Evolutionary conservation across 2,797 vertebrate genomes (phyloP).

Genomic region (Tapera naevia): DNA sequence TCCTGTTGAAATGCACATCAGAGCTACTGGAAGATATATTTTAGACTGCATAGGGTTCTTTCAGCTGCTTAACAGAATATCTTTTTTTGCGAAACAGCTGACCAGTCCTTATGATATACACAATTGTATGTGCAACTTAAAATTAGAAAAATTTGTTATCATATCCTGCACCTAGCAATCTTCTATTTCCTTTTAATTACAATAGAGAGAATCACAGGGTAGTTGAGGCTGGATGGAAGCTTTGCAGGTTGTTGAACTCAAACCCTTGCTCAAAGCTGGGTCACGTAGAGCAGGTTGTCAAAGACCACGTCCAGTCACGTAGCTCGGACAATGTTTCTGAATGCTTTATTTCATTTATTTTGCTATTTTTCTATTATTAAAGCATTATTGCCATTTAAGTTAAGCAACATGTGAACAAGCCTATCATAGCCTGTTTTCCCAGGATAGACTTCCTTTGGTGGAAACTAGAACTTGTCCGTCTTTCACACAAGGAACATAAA

Average conservation of each 20-base stretch:
- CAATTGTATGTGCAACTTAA: not conserved
- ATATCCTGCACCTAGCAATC: not conserved
- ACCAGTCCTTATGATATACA: not conserved
- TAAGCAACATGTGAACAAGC: not conserved
- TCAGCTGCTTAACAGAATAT: not conserved
- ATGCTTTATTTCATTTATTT: not conserved
- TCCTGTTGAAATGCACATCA: not conserved
- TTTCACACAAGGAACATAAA: not conserved
- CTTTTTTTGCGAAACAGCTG: not conserved
- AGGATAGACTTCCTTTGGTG: not conserved
- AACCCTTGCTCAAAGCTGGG: not conserved
- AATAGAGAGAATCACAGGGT: not conserved
- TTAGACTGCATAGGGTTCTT: not conserved
- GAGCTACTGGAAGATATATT: not conserved
- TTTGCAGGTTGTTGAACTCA: not conserved
- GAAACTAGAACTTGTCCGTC: not conserved
- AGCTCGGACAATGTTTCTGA: not conserved
- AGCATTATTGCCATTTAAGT: not conserved
- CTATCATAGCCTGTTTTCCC: not conserved
- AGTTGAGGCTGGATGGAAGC: accelerated
- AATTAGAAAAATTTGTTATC: not conserved
- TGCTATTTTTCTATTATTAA: not conserved
- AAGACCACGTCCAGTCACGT: no score
- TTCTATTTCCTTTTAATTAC: not conserved
- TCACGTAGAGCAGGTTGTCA: not conserved